These are phyloP conservation scores for Pundamilia nyererei DNA, from an alignment of 2,113 vertebrate species.

Conservation along the genomic window DNA sequence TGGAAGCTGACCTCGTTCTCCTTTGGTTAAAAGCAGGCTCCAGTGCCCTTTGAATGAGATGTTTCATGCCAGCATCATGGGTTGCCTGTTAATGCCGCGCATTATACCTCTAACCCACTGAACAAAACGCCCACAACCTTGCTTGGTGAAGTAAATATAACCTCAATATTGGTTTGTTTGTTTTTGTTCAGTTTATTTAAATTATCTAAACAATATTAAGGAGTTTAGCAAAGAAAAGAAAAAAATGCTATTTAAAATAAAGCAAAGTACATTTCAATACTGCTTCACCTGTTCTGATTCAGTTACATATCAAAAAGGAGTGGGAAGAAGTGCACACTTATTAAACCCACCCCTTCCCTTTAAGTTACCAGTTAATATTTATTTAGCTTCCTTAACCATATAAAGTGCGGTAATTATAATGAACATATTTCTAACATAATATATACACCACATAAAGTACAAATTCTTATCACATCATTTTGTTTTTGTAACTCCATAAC, in stretches of 20 bases:
- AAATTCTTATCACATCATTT: not conserved
- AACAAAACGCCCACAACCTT: not conserved
- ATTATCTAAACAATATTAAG: not conserved
- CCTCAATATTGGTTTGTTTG: not conserved
- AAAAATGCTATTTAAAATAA: not conserved
- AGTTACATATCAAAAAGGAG: not conserved
- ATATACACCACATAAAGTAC: not conserved
- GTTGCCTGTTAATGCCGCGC: not conserved
- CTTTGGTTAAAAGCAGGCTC: constrained; percentile 36
- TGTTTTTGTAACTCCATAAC: not conserved
- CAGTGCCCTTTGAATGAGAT: constrained; percentile 4
- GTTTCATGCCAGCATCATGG: not conserved
- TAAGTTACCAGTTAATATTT: not conserved
- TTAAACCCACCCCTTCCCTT: not conserved
- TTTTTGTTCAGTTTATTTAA: not conserved
- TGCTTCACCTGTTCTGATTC: not conserved
- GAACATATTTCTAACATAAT: not conserved
- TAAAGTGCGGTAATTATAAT: not conserved
- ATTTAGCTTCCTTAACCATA: not conserved
- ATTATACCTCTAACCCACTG: not conserved
- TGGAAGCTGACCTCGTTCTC: constrained; percentile 55
- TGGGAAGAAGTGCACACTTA: not conserved
- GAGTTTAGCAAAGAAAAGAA: not conserved
- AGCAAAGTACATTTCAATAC: not conserved
- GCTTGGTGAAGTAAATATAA: not conserved